A percentile compares a stretch with the other conserved stretches of the same genome.
Conservation (phyloP, 2,888 invertebrate species). For the Colletes collaris region DNA sequence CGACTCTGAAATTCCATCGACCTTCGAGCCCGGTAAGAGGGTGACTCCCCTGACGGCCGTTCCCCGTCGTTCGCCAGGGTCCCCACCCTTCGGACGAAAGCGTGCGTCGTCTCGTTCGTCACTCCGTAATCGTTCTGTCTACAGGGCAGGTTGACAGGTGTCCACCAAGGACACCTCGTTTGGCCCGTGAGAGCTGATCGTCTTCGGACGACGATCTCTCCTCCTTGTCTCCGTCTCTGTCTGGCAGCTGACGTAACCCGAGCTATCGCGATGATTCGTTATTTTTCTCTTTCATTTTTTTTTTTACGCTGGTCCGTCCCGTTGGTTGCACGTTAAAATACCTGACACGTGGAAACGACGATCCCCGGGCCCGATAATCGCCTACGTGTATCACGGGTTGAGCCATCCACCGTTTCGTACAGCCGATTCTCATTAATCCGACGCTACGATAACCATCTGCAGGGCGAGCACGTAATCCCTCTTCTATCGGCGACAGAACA, state of each 20-base stretch:
- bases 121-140: conserved; percentile 58
- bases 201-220: conserved; percentile 47
- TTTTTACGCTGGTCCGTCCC: conserved; percentile 4
- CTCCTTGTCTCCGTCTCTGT: neutral
- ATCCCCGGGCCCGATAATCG: conserved; percentile 26
- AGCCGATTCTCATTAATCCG: conserved; percentile 31
- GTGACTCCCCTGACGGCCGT: conserved; percentile 24
- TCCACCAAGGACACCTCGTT: conserved; percentile 69
- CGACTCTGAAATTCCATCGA: conserved; percentile 63
- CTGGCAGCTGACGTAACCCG: conserved; percentile 58
- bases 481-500: conserved; percentile 41
- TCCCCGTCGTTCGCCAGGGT: neutral
- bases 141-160: conserved; percentile 66
- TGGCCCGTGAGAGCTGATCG: conserved; percentile 31
- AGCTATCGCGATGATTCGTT: conserved; percentile 45
- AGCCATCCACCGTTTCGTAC: conserved; percentile 6
- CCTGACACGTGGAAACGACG: conserved; percentile 27
- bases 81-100: conserved; percentile 13
- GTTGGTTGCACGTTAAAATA: conserved; percentile 6
- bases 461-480: conserved; percentile 43
- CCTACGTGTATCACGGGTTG: conserved; percentile 17
- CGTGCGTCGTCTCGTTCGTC: conserved; percentile 49
- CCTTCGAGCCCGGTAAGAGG: neutral
- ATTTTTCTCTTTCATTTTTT: neutral
- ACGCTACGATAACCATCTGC: conserved; percentile 22